A percentile compares a stretch with the other conserved stretches of the same genome.
Evolutionary conservation across 2,797 vertebrate species (phyloP).

Genomic region (Bryconaethiops microstoma): DNA sequence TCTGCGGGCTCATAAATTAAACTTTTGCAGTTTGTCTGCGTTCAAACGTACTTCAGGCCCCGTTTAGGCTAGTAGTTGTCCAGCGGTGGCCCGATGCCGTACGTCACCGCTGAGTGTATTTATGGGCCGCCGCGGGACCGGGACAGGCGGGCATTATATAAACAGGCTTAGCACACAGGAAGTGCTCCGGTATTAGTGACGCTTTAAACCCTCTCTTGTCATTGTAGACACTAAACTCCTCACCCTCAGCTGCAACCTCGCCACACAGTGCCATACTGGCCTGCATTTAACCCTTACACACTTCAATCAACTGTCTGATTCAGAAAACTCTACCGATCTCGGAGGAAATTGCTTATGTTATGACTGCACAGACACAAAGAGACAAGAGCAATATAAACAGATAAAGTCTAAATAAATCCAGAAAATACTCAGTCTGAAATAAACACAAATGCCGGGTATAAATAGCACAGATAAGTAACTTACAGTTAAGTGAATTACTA

Average conservation of each 20-base stretch:
- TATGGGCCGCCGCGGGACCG: slow-evolving; percentile 48
- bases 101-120: slow-evolving; percentile 58
- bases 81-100: slow-evolving; percentile 26
- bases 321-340: too few relatives aligned
- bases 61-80: neutral
- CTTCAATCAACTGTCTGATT: neutral
- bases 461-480: too few relatives aligned
- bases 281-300: slow-evolving; percentile 2
- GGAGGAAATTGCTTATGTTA: too few relatives aligned
- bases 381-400: too few relatives aligned
- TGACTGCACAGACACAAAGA: too few relatives aligned
- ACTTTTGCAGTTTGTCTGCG: too few relatives aligned
- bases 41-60: too few relatives aligned
- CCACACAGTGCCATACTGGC: slow-evolving; percentile 13
- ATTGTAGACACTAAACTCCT: slow-evolving; percentile 13
- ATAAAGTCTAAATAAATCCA: too few relatives aligned
- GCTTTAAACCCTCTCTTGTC: slow-evolving; percentile 56
- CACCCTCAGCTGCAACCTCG: slow-evolving; percentile 10
- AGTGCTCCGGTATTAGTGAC: slow-evolving; percentile 72
- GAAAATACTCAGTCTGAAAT: too few relatives aligned
- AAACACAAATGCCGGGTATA: too few relatives aligned
- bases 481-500: too few relatives aligned
- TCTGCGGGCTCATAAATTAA: too few relatives aligned
- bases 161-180: slow-evolving; percentile 81
- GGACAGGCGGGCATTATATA: slow-evolving; percentile 76